phyloP scores from a whole-genome alignment of 2,888 invertebrate species.

The Dryocosmus kuriphilus region DNA sequence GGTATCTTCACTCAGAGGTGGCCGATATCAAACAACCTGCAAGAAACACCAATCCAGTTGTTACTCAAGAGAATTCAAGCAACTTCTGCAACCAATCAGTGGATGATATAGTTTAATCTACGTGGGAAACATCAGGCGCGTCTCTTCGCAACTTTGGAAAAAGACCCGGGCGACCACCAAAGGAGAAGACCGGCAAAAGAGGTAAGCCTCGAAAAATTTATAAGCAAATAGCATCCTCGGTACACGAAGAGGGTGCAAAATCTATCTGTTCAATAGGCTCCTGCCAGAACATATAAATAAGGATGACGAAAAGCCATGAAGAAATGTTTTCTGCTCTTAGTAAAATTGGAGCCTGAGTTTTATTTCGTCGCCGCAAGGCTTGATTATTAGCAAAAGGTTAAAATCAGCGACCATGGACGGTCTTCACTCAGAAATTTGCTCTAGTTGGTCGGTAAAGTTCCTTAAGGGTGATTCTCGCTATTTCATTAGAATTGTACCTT shows the following conservation, averaged over 20 bases:
- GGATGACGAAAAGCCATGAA: slow-evolving; percentile 55
- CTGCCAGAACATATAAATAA: slow-evolving; percentile 32
- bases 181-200: background rate
- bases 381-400: slow-evolving; percentile 64
- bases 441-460: slow-evolving; percentile 61
- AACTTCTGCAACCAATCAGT: too few relatives aligned
- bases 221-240: background rate
- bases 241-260: background rate
- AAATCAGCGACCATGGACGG: slow-evolving; percentile 59
- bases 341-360: slow-evolving; percentile 44
- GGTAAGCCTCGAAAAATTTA: background rate
- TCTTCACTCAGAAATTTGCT: slow-evolving; percentile 46
- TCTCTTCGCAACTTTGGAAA: background rate
- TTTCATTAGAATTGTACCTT: slow-evolving; percentile 50
- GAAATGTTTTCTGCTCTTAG: slow-evolving; percentile 49
- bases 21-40: too few relatives aligned
- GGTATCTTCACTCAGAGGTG: too few relatives aligned
- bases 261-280: slow-evolving; percentile 42
- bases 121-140: too few relatives aligned
- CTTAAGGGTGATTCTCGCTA: slow-evolving; percentile 57
- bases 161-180: background rate
- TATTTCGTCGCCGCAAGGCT: slow-evolving; percentile 57
- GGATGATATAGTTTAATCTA: too few relatives aligned
- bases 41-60: too few relatives aligned
- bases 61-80: too few relatives aligned